phyloP scores from a whole-genome alignment of 2,888 invertebrate species.

The Leptopterna dolabrata region DNA sequence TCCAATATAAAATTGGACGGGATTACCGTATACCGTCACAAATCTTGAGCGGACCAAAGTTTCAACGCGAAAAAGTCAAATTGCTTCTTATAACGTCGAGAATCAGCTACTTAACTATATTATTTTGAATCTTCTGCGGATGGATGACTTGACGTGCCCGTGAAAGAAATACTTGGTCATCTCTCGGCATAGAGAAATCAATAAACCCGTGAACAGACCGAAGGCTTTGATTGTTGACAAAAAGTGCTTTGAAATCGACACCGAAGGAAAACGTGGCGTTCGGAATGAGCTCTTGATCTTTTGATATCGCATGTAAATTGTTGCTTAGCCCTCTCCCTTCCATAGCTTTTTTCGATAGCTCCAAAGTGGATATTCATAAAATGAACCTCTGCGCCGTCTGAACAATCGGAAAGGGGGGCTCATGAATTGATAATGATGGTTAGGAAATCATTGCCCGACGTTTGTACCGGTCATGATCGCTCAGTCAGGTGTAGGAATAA shows the following conservation, averaged over 20 bases:
- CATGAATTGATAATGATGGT: conserved; percentile 39
- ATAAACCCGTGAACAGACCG: not conserved
- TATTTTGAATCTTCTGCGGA: too few relatives aligned
- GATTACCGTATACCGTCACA: too few relatives aligned
- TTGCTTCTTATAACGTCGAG: too few relatives aligned
- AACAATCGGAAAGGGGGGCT: not conserved
- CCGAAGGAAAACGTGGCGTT: not conserved
- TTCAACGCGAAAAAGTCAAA: too few relatives aligned
- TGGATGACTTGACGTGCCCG: too few relatives aligned
- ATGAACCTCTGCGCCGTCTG: not conserved
- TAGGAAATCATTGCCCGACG: conserved; percentile 43
- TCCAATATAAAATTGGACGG: too few relatives aligned
- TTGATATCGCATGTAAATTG: conserved; percentile 42
- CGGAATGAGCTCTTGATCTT: conserved; percentile 8
- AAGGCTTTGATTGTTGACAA: not conserved
- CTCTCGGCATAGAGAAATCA: not conserved
- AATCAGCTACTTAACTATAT: too few relatives aligned
- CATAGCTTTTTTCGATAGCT: not conserved
- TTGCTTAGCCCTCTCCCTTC: not conserved
- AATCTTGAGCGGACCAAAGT: too few relatives aligned
- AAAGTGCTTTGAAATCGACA: conserved; percentile 24
- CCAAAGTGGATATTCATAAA: conserved; percentile 15
- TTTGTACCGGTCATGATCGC: conserved; percentile 35
- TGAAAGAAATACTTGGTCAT: too few relatives aligned
- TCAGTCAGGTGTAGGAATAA: conserved; percentile 11